phyloP scores from a whole-genome alignment of 2,113 vertebrate species.

The Calypte anna region DNA sequence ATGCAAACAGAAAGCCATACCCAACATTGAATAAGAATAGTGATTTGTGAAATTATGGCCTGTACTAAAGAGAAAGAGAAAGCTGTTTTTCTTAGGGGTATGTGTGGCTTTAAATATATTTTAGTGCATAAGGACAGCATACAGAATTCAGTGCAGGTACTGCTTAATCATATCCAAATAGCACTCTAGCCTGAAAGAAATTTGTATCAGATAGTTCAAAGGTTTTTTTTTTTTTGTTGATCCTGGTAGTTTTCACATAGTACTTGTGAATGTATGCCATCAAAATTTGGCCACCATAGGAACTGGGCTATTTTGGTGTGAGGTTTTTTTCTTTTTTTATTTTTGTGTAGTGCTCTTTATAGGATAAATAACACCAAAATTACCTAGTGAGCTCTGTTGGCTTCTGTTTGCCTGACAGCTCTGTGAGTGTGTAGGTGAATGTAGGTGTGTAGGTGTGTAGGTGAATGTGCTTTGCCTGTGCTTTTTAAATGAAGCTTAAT shows the following conservation, averaged over 20 bases:
- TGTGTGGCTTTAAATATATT: neutral
- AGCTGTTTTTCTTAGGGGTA: neutral
- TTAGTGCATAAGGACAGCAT: neutral
- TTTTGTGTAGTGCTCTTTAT: neutral
- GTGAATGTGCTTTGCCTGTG: conserved; percentile 1
- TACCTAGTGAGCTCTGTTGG: neutral
- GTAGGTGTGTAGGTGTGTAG: neutral
- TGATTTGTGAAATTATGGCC: conserved; percentile 9
- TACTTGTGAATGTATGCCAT: rapidly evolving
- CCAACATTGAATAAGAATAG: neutral
- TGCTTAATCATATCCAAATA: neutral
- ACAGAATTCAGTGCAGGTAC: neutral
- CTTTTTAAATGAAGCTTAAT: conserved; percentile 40
- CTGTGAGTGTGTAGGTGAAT: neutral
- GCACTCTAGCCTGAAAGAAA: neutral
- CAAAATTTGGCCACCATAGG: neutral
- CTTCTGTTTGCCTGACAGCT: neutral
- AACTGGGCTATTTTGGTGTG: neutral
- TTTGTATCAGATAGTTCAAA: neutral
- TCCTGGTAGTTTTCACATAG: neutral
- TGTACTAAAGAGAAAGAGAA: neutral
- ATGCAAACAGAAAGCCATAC: neutral
- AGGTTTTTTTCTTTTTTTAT: neutral
- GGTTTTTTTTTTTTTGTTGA: neutral
- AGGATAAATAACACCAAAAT: conserved; percentile 13